Evolutionary conservation across 2,888 invertebrate species (phyloP).

Genomic region (Plebejus melissa): DNA sequence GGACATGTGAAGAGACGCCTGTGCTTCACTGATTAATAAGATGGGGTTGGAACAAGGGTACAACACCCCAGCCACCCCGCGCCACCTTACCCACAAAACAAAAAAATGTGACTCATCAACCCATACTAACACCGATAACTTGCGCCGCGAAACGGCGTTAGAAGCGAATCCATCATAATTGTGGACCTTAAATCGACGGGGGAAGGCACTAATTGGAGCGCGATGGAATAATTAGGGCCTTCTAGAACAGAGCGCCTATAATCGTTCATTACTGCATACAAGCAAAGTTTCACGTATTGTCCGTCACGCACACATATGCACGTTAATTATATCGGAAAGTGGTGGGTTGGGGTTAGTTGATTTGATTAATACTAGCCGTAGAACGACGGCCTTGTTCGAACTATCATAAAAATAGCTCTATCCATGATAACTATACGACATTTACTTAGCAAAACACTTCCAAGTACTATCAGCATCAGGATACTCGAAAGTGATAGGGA

Average conservation of each 20-base stretch:
- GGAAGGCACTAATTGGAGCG: conserved; percentile 54
- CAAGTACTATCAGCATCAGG: not conserved
- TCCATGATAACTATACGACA: conserved; percentile 45
- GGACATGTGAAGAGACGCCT: conserved; percentile 76
- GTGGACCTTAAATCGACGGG: conserved; percentile 58
- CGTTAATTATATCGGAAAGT: conserved; percentile 80
- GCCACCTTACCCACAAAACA: conserved; percentile 78
- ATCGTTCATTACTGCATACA: conserved; percentile 79
- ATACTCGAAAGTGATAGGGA: not conserved
- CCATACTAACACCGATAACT: conserved; percentile 49
- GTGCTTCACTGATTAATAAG: conserved; percentile 79
- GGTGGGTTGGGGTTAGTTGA: conserved; percentile 77
- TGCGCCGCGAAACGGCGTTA: conserved; percentile 41
- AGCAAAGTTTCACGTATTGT: conserved; percentile 63
- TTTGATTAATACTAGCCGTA: conserved; percentile 78
- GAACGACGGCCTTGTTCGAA: conserved; percentile 67
- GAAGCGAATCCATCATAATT: conserved; percentile 54
- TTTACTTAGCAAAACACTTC: conserved; percentile 6
- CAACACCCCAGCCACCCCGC: conserved; percentile 65
- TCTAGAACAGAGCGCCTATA: conserved; percentile 69
- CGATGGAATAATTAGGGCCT: conserved; percentile 48
- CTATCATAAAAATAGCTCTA: conserved; percentile 70
- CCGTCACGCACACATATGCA: conserved; percentile 68
- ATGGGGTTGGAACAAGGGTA: conserved; percentile 78
- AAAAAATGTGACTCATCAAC: conserved; percentile 81